Base-by-base conservation (phyloP, 2,113 vertebrate genomes). In the Lynx canadensis region DNA sequence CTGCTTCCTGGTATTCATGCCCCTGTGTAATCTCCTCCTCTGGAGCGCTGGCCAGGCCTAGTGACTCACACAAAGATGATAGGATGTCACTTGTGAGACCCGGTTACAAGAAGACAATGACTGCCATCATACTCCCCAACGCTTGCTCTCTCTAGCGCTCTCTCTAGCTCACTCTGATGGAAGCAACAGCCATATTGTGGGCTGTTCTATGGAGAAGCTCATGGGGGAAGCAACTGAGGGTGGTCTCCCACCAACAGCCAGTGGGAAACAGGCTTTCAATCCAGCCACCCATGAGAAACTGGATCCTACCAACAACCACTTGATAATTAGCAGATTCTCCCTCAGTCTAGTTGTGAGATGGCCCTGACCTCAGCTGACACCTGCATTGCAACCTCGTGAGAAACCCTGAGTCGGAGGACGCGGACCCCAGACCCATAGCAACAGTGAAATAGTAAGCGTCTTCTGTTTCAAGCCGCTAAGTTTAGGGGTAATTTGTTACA, bases 391-490 rank as follows among this genome's bases (percentile, higher is more conserved):
- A 7, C 65, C 29, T 60, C 16, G 3, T 9, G 36, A 79, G 3
- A 80, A 66, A 55, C 25, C 10, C 76, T 1, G 31, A 82, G 50
- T 31, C 76, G 33, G 19, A 29, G 15, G 36, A 66, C 21, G 8
- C 66, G n/a, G 45, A 29, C 29, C 52, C 33, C 18, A 8, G 14
- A 12, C 15, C 60, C 50, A 38, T 2, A 9, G 33, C 12, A 50
- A 41, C n/a, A 3, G 14, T 8, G 4, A 60, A 31, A 38, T 11
- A 36, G 29, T 7, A 31, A 23, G 23, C 0, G 0, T 73, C 29
- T 66, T 29, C 12, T 71, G n/a, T 60, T n/a, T 66, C 27, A 57
- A 81, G n/a, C 48, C 74, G 25, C 71, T 31, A 23, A n/a, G 5
- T 55, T 57, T 31, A 4, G 19, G 85, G 57, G 12, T 27, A 57